Percentiles rank a stretch among this genome's conserved stretches.
Evolutionary conservation across 2,888 invertebrate genomes (phyloP).

Genomic region (Halictus ligatus): DNA sequence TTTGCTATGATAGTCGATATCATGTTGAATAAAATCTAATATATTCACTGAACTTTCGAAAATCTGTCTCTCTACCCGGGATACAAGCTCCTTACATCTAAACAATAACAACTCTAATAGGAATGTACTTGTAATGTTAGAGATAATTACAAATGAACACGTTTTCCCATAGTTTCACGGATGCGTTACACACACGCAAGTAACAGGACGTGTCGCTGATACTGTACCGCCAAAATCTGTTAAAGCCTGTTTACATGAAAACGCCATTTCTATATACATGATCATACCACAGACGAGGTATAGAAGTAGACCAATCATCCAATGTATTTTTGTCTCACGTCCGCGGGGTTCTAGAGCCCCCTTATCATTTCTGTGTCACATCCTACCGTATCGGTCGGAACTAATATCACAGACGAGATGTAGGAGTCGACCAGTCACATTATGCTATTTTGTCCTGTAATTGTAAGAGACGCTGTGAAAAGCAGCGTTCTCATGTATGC

Average conservation of each 20-base stretch:
- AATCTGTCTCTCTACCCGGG: background rate
- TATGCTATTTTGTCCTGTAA: too few relatives aligned
- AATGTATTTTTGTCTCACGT: background rate
- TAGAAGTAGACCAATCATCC: background rate
- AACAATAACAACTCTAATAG: background rate
- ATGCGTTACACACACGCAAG: slow-evolving; percentile 27
- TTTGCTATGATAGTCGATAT: slow-evolving; percentile 49
- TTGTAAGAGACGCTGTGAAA: too few relatives aligned
- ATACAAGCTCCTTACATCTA: background rate
- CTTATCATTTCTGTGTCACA: background rate
- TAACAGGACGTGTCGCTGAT: slow-evolving; percentile 22
- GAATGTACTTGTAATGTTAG: slow-evolving; percentile 27
- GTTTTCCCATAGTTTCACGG: slow-evolving; percentile 42
- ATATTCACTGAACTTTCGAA: slow-evolving; percentile 1
- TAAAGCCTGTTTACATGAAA: slow-evolving; percentile 47
- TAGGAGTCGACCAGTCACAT: too few relatives aligned
- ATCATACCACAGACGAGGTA: background rate
- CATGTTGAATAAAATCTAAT: slow-evolving; percentile 44
- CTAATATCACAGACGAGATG: too few relatives aligned
- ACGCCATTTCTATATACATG: background rate
- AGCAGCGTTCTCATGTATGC: too few relatives aligned
- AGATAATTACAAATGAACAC: slow-evolving; percentile 33
- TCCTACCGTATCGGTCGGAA: background rate
- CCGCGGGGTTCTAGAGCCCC: too few relatives aligned
- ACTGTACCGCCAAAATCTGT: slow-evolving; percentile 60